Percentiles rank a stretch among this genome's conserved stretches.
Conservation (phyloP, 2,797 vertebrate species). For the Chromis chromis region DNA sequence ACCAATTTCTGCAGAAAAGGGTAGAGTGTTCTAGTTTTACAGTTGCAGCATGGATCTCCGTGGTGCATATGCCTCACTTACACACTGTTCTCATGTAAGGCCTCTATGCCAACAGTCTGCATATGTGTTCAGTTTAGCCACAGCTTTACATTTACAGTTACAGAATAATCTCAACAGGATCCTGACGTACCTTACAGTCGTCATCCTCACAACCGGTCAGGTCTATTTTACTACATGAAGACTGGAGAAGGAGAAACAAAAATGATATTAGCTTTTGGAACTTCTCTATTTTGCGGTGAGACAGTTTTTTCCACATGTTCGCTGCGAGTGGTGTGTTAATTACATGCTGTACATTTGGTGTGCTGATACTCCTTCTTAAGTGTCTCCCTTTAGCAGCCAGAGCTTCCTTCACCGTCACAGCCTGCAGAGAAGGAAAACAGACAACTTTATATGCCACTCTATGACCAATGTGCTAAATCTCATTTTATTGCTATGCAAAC, state of each 20-base stretch:
- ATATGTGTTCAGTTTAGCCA: too few relatives aligned
- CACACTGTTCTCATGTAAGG: too few relatives aligned
- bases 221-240: slow-evolving; percentile 91
- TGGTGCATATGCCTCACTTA: too few relatives aligned
- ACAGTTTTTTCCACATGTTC: slow-evolving; percentile 6
- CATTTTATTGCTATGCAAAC: not conserved
- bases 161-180: not conserved
- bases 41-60: too few relatives aligned
- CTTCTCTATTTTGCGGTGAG: not conserved
- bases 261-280: not conserved
- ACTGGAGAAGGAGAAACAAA: slow-evolving; percentile 76
- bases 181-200: slow-evolving; percentile 83
- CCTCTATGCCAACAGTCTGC: too few relatives aligned
- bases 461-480: not conserved
- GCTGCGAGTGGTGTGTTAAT: slow-evolving; percentile 63
- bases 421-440: slow-evolving; percentile 78
- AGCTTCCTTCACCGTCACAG: slow-evolving; percentile 94
- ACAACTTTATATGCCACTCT: not conserved
- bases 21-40: too few relatives aligned
- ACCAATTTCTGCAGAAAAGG: too few relatives aligned
- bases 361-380: slow-evolving; percentile 94
- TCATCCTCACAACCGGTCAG: slow-evolving; percentile 91
- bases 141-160: not conserved
- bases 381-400: slow-evolving; percentile 91
- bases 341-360: slow-evolving; percentile 95